Conservation (phyloP, 2,888 invertebrate species). For the Meghimatium bilineatum region DNA sequence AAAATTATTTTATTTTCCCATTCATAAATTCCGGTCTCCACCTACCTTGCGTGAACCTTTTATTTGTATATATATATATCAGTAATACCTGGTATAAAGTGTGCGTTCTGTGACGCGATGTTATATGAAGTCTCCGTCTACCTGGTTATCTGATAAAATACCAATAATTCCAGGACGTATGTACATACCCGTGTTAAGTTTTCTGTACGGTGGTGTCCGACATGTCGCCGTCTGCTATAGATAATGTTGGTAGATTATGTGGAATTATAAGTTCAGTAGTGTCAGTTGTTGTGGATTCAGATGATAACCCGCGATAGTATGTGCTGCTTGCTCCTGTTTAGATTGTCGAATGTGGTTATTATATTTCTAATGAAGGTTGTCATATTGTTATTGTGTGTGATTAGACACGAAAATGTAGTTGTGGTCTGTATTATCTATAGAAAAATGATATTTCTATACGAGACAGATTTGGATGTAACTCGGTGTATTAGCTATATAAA, state of each 20-base stretch:
- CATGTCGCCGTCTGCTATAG: not conserved
- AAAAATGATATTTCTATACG: no score
- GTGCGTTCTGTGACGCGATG: not conserved
- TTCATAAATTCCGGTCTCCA: not conserved
- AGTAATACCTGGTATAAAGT: not conserved
- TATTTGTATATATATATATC: not conserved
- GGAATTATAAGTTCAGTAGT: no score
- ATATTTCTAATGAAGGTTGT: no score
- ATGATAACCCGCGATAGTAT: no score
- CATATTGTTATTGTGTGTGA: no score
- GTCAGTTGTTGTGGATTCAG: no score
- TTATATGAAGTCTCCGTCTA: constrained; percentile 15
- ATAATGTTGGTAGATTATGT: not conserved
- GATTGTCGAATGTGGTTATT: no score
- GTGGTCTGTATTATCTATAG: no score
- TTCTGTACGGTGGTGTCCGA: not conserved
- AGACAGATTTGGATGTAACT: no score
- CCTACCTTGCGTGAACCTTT: not conserved
- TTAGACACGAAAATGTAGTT: no score
- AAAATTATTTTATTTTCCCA: not conserved
- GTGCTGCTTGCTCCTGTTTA: no score
- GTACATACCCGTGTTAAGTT: not conserved
- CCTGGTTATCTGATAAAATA: constrained; percentile 5
- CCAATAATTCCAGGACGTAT: not conserved
- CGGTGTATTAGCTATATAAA: no score